Conservation (phyloP, 35 echinoderm and acorn worm genomes). For the Strongylocentrotus purpuratus region DNA sequence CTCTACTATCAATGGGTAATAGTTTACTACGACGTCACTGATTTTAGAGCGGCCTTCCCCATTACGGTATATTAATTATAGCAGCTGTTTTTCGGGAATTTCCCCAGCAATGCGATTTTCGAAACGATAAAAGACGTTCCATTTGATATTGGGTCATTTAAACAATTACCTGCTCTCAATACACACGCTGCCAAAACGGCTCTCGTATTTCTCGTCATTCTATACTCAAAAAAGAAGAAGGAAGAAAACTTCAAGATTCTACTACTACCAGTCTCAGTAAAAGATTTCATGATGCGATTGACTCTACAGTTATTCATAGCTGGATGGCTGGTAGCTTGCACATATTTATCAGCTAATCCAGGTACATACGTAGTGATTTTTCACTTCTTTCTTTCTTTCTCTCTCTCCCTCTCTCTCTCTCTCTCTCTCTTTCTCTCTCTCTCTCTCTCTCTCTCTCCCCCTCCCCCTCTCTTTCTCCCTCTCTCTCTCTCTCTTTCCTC, state of each 20-base stretch:
- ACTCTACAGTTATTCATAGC: neutral
- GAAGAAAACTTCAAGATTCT: neutral
- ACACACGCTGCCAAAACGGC: neutral
- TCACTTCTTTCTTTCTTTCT: neutral
- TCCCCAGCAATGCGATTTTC: neutral
- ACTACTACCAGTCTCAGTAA: neutral
- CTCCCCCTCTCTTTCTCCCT: neutral
- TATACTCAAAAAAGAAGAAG: neutral
- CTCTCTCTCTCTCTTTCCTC: neutral
- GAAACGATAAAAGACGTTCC: neutral
- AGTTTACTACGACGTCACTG: neutral
- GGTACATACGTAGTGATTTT: neutral
- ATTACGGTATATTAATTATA: neutral
- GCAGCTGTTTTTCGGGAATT: neutral
- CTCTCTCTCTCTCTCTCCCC: too few relatives aligned
- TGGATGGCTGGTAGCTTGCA: neutral
- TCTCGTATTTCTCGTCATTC: neutral
- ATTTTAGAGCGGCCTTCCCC: neutral
- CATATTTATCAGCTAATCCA: neutral
- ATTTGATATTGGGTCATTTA: neutral
- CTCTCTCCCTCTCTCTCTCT: neutral
- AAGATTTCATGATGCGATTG: neutral
- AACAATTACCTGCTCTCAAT: neutral
- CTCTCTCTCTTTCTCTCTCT: neutral
- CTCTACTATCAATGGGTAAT: too few relatives aligned